Conservation (phyloP, 2,113 vertebrate genomes). For the Gila orcuttii region DNA sequence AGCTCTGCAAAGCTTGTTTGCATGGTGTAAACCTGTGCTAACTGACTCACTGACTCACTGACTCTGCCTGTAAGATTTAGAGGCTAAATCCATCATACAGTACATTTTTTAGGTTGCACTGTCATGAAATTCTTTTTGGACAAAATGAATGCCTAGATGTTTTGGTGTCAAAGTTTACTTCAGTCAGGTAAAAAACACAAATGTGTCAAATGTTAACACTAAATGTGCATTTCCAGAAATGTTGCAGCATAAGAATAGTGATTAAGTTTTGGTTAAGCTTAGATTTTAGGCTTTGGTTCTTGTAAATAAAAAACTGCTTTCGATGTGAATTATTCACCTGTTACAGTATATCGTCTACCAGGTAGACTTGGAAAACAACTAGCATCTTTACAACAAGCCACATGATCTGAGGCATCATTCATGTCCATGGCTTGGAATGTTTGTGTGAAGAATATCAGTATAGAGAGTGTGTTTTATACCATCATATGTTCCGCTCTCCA, state of each 20-base stretch:
- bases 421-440: background rate
- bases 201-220: background rate
- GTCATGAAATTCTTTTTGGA: background rate
- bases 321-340: background rate
- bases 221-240: background rate
- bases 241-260: background rate
- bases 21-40: slow-evolving; percentile 39
- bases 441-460: background rate
- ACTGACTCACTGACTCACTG: slow-evolving; percentile 20
- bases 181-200: background rate
- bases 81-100: slow-evolving; percentile 14
- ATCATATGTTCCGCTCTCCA: slow-evolving; percentile 98
- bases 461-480: slow-evolving; percentile 71
- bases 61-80: background rate
- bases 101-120: slow-evolving; percentile 15
- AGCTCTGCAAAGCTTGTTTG: slow-evolving; percentile 31
- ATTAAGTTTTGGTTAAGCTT: background rate
- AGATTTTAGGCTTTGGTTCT: background rate
- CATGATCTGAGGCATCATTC: background rate
- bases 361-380: background rate
- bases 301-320: background rate
- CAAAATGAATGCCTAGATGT: background rate
- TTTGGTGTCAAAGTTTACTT: background rate
- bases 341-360: no score
- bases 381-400: background rate